Conservation (phyloP, 2,113 vertebrate genomes). For the Diadophis punctatus region DNA sequence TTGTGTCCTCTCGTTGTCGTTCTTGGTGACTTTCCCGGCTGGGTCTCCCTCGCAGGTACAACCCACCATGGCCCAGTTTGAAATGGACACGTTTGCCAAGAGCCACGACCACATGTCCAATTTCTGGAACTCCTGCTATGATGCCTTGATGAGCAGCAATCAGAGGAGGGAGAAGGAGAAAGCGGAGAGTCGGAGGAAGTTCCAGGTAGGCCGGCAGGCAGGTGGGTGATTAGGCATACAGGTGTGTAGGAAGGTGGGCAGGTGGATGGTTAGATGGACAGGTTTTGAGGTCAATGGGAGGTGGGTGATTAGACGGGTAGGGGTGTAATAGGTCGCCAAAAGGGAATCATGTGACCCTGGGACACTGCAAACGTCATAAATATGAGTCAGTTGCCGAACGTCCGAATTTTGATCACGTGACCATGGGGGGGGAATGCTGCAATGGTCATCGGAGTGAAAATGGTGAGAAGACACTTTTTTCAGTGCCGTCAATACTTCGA, state of each 20-base stretch:
- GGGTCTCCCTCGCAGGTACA: slow-evolving; percentile 71
- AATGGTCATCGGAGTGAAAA: neutral
- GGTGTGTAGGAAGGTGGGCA: too few relatives aligned
- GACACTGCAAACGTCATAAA: neutral
- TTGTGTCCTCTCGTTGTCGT: neutral
- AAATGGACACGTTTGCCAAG: slow-evolving; percentile 88
- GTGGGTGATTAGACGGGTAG: too few relatives aligned
- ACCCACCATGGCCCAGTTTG: slow-evolving; percentile 88
- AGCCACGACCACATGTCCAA: slow-evolving; percentile 96
- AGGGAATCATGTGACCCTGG: neutral
- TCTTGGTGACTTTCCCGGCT: fast-evolving
- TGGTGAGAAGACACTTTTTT: neutral
- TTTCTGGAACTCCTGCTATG: slow-evolving; percentile 97
- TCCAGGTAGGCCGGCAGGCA: slow-evolving; percentile 75
- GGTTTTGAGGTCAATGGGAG: too few relatives aligned
- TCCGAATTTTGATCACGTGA: neutral
- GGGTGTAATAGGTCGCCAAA: neutral
- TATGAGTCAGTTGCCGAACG: neutral
- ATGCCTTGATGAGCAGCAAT: slow-evolving; percentile 89
- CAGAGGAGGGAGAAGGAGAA: slow-evolving; percentile 77
- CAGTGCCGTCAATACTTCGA: neutral
- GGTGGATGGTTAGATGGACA: neutral
- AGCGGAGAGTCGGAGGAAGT: slow-evolving; percentile 73
- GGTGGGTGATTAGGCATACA: too few relatives aligned
- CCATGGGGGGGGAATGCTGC: neutral